Evolutionary conservation across 2,888 invertebrate species (phyloP).

Genomic region (Beris chalybata): DNA sequence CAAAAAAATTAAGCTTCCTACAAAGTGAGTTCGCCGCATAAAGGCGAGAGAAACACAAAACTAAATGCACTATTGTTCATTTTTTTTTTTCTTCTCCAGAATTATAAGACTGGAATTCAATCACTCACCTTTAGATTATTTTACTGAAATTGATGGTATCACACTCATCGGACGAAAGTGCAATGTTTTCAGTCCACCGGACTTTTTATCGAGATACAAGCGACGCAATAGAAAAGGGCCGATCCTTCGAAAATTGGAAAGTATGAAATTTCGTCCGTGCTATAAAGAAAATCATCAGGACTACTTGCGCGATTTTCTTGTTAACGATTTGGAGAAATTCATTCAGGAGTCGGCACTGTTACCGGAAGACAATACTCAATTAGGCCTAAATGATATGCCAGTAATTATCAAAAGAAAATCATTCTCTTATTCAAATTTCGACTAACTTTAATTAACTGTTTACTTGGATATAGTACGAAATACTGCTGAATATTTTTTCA

Average conservation of each 20-base stretch:
- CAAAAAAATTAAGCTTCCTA: slow-evolving; percentile 60
- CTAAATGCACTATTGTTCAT: slow-evolving; percentile 13
- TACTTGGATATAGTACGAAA: slow-evolving; percentile 71
- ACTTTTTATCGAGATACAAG: slow-evolving; percentile 45
- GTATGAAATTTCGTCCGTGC: slow-evolving; percentile 51
- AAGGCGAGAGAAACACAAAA: slow-evolving; percentile 2
- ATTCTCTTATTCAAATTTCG: background rate
- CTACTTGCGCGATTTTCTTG: slow-evolving; percentile 50
- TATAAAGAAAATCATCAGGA: slow-evolving; percentile 48
- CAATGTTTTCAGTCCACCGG: slow-evolving; percentile 44
- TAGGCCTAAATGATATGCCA: slow-evolving; percentile 53
- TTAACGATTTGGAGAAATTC: slow-evolving; percentile 53
- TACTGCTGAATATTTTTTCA: slow-evolving; percentile 75
- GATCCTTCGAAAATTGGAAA: slow-evolving; percentile 52
- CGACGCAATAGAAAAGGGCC: slow-evolving; percentile 46
- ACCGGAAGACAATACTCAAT: slow-evolving; percentile 33
- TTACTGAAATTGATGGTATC: slow-evolving; percentile 86
- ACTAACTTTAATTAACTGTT: too few relatives aligned
- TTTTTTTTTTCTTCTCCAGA: slow-evolving; percentile 57
- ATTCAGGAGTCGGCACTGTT: slow-evolving; percentile 43
- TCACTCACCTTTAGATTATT: slow-evolving; percentile 77
- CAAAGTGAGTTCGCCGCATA: slow-evolving; percentile 57
- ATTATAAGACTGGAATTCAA: slow-evolving; percentile 84
- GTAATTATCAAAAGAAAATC: slow-evolving; percentile 44
- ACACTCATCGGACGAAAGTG: slow-evolving; percentile 68